Evolutionary conservation across 2,888 invertebrate species (phyloP), one percentile per base, ranked within the genome.

Genomic region (Pachymerium ferrugineum): DNA sequence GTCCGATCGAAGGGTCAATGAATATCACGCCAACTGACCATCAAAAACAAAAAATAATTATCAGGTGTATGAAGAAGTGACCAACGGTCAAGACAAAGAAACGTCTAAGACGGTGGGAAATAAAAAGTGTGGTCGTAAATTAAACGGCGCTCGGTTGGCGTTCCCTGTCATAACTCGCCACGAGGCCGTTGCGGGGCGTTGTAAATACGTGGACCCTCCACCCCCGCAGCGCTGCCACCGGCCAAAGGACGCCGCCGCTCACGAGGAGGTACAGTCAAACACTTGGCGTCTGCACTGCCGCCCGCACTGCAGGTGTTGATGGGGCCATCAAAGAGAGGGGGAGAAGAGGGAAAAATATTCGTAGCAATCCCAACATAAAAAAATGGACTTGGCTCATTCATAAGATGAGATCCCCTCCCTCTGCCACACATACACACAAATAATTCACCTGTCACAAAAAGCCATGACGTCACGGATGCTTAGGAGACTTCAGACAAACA

Each of bases 131-230:
- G 47, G 22, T 47, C 47, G 22, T 47, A 47, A 47, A 47, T 47
- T 47, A 47, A 47, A 47, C 22, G 47, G 47, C 47, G 19, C 47
- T 47, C 47, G 47, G 47, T 47, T 47, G 47, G 47, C 47, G 47
- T 47, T 47, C 47, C 38, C 47, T 47, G 47, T 47, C 47, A 47
- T 47, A 47, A 47, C 47, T 47, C 47, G 47, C 47, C 47, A 47
- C 47, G 47, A 47, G 47, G 47, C 47, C 47, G 47, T 47, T 47
- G 47, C 47, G 47, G 47, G 47, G 47, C 47, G 47, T 47, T 47
- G 19, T 47, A 47, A 47, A 47, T 47, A 47, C 47, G 47, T 19
- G 19, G 47, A 47, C 47, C 47, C 47, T 47, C 47, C 19, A 47
- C 47, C 47, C 47, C 47, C 47, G 47, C 47, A 22, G 47, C 19